These are phyloP conservation scores for Melitaea cinxia DNA, from an alignment of 1,140 invertebrate genomes.

Conservation along the genomic window DNA sequence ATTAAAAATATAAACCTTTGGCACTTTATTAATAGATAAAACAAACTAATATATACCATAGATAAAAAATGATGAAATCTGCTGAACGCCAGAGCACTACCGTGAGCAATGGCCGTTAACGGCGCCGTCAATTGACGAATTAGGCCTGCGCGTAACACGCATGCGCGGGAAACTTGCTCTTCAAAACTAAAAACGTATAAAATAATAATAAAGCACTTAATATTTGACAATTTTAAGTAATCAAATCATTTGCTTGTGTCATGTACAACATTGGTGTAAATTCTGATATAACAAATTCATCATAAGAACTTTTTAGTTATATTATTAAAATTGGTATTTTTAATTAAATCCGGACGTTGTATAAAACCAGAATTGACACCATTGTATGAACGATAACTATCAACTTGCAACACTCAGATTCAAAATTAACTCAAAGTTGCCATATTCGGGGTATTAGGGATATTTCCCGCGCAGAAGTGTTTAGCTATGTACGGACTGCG, in stretches of 20 bases:
- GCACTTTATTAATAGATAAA: slow-evolving; percentile 9
- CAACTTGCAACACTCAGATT: too few relatives aligned
- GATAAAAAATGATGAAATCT: slow-evolving; percentile 37
- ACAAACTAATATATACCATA: not conserved
- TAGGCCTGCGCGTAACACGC: slow-evolving; percentile 70
- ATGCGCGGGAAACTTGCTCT: slow-evolving; percentile 38
- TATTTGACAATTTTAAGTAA: too few relatives aligned
- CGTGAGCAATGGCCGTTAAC: slow-evolving; percentile 73
- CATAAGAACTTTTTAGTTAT: too few relatives aligned
- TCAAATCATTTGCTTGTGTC: too few relatives aligned
- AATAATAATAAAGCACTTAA: not conserved
- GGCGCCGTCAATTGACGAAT: slow-evolving; percentile 78
- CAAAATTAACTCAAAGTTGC: not conserved
- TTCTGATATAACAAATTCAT: too few relatives aligned
- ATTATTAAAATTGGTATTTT: too few relatives aligned
- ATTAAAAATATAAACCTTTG: slow-evolving; percentile 2
- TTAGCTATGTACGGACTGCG: too few relatives aligned
- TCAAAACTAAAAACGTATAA: not conserved
- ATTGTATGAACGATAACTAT: too few relatives aligned
- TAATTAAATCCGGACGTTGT: too few relatives aligned
- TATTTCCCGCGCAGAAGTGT: slow-evolving; percentile 28
- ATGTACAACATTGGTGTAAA: too few relatives aligned
- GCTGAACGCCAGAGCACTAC: slow-evolving; percentile 54
- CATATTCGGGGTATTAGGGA: not conserved
- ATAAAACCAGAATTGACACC: too few relatives aligned